Evolutionary conservation across 2,113 vertebrate species (phyloP), one percentile per base, ranked within the genome.

Genomic region (Scalopus aquaticus): DNA sequence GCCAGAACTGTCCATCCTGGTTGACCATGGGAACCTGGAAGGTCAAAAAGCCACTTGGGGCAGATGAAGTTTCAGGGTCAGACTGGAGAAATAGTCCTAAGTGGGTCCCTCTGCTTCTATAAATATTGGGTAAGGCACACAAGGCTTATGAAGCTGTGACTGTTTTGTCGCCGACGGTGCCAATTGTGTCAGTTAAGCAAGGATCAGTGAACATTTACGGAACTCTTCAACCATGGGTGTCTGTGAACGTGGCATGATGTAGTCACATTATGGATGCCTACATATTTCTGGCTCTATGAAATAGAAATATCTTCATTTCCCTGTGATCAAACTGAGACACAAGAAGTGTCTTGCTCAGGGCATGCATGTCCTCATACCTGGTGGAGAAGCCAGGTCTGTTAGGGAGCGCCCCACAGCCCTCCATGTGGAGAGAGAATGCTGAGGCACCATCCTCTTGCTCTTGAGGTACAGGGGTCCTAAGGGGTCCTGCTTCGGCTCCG

Each of bases 1-100:
- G 16, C 26, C 16, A 46, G 37, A 82, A 46, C 56, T 51, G 3
- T 46, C 78, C 7, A 4, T 64, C 37, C 46, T 90, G 30, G 30
- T 13, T 79, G 37, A 20, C 37, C 20, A 85, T 54, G 26, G 73
- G 51, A 74, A 74, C 82, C 35, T 46, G 8, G 30, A 26, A 79
- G 39, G 13, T 74, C 30, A 51, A 56, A 82, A 51, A 30, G 64
- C 1, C 17, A 8, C n/a, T 20, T 30, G 9, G 20, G 24, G 39
- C 3, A 84, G 16, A 30, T 26, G 0, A 4, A 7, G 89, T 80
- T 78, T 78, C 16, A 44, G 46, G 15, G 4, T n/a, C 35, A 73
- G 30, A 16, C 42, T 72, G 84, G 35, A 92, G 49, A 95, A 92
- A 77, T 73, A 32, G 70, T 80, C 32, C 84, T 76, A 28, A 60